phyloP scores from a whole-genome alignment of 1,140 invertebrate species.

The Papilio helenus region DNA sequence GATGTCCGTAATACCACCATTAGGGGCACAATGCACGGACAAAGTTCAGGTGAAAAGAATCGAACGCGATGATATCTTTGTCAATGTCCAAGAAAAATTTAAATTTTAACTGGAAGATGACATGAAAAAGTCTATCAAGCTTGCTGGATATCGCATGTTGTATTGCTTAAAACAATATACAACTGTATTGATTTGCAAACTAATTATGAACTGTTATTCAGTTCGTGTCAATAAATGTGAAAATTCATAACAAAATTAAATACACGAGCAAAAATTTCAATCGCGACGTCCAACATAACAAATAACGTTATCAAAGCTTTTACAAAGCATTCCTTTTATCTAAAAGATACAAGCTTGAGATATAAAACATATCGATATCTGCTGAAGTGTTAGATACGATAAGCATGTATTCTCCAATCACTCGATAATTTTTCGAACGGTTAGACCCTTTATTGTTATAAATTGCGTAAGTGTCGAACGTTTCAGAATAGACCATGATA shows the following conservation, averaged over 20 bases:
- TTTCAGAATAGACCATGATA: constrained; percentile 48
- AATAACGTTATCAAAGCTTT: constrained; percentile 36
- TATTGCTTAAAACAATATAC: not conserved
- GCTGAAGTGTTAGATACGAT: constrained; percentile 32
- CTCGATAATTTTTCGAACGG: constrained; percentile 30
- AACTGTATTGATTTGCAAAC: too few species aligned
- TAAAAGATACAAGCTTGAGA: constrained; percentile 36
- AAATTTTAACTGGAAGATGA: not conserved
- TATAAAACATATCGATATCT: constrained; percentile 35
- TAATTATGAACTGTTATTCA: too few species aligned
- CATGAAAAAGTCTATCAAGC: not conserved
- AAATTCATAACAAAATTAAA: not conserved
- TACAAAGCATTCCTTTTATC: constrained; percentile 36
- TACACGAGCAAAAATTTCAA: not conserved
- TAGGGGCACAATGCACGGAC: constrained; percentile 78
- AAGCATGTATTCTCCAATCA: constrained; percentile 35
- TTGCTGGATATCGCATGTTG: not conserved
- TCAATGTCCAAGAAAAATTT: not conserved
- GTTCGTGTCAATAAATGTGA: not conserved
- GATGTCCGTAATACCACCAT: constrained; percentile 78
- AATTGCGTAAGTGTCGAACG: constrained; percentile 42
- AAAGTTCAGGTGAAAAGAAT: constrained; percentile 39
- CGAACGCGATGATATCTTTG: not conserved
- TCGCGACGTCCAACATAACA: constrained; percentile 2
- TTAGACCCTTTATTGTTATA: constrained; percentile 9